Conservation (phyloP, 2,113 vertebrate species). For the Camelus dromedarius region DNA sequence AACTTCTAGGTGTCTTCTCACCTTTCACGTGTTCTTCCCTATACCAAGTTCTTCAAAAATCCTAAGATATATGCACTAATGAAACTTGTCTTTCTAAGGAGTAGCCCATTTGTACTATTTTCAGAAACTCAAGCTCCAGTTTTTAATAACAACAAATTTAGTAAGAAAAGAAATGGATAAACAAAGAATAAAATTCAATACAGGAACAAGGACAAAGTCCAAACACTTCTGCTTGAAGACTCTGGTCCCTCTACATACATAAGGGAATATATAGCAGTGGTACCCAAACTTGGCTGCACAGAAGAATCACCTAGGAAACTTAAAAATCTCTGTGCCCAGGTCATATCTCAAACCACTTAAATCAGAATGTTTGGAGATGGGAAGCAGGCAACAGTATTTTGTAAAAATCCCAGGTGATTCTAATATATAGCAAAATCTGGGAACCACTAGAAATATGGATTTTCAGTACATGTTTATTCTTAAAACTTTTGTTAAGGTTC, state of each 20-base stretch:
- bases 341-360: neutral
- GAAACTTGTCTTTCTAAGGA: neutral
- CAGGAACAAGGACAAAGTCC: neutral
- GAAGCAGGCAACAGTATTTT: neutral
- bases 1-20: neutral
- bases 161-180: neutral
- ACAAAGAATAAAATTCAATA: conserved; percentile 46
- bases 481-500: conserved; percentile 10
- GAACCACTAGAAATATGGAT: neutral
- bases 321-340: neutral
- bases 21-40: neutral
- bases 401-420: neutral
- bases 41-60: neutral
- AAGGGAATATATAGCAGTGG: neutral
- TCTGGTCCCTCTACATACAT: neutral
- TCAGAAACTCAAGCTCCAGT: conserved; percentile 18
- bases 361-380: neutral
- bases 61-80: neutral
- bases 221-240: neutral
- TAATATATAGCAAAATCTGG: neutral
- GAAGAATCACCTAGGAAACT: neutral
- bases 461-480: neutral
- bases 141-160: neutral
- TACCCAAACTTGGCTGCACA: neutral
- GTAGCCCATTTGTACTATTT: neutral